These are phyloP conservation scores for Chelon auratus DNA, from an alignment of 2,797 vertebrate genomes.

Conservation along the genomic window DNA sequence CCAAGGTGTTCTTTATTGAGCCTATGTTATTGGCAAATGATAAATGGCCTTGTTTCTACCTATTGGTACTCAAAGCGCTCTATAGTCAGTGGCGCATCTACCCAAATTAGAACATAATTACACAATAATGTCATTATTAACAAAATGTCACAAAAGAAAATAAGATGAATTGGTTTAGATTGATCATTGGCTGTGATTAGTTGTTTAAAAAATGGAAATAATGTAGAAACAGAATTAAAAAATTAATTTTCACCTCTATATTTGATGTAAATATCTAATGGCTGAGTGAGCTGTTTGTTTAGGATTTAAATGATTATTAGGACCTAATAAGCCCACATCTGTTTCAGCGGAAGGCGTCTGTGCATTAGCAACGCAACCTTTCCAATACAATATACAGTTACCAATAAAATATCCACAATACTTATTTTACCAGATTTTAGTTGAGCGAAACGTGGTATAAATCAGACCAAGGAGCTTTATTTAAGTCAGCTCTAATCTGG, in stretches of 20 bases:
- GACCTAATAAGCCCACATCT: not conserved
- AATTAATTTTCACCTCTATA: not conserved
- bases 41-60: too few relatives aligned
- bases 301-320: not conserved
- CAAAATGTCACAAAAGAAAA: not conserved
- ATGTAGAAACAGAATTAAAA: not conserved
- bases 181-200: not conserved
- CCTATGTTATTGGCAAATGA: not conserved
- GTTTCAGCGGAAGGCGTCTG: not conserved
- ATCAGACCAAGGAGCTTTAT: slow-evolving; percentile 15
- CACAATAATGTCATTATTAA: not conserved
- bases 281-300: not conserved
- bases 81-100: too few relatives aligned
- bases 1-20: not conserved
- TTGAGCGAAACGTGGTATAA: not conserved
- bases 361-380: not conserved
- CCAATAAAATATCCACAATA: not conserved
- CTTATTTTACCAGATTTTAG: not conserved
- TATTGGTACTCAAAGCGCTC: too few relatives aligned
- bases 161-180: not conserved
- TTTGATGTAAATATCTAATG: not conserved
- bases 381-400: slow-evolving; percentile 18
- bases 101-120: not conserved
- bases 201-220: not conserved
- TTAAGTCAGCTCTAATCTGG: slow-evolving; percentile 5